Evolutionary conservation across 2,113 vertebrate genomes (phyloP).

Genomic region (Syngnathus floridae): DNA sequence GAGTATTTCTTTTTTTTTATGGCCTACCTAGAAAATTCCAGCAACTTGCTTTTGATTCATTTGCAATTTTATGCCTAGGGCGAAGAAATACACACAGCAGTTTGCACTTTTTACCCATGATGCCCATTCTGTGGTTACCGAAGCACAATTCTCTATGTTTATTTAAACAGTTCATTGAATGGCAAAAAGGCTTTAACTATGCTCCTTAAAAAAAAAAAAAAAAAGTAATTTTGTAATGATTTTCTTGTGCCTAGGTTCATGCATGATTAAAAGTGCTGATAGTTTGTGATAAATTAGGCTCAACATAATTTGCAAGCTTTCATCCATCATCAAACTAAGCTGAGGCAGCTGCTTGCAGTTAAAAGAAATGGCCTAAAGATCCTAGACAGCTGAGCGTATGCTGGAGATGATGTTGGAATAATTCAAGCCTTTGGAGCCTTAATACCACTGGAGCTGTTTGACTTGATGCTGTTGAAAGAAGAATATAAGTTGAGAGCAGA

Average conservation of each 20-base stretch:
- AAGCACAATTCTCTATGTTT: neutral
- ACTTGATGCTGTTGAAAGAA: neutral
- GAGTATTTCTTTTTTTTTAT: too few relatives aligned
- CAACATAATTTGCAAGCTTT: conserved; percentile 22
- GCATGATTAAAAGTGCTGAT: conserved; percentile 6
- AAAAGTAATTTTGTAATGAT: neutral
- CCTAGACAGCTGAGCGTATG: conserved; percentile 13
- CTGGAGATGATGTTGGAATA: conserved; percentile 13
- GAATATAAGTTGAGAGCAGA: conserved; percentile 7
- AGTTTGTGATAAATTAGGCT: conserved; percentile 22
- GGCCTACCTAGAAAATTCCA: neutral
- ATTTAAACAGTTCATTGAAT: neutral
- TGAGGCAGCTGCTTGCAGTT: conserved; percentile 24
- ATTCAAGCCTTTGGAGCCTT: conserved; percentile 30
- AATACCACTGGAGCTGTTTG: conserved; percentile 16
- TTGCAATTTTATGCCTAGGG: neutral
- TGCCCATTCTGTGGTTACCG: neutral
- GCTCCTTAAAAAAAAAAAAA: neutral
- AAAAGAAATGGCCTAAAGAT: conserved; percentile 21
- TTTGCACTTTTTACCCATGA: neutral
- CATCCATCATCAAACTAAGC: conserved; percentile 2
- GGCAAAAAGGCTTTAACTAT: neutral
- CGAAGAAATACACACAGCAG: conserved; percentile 1
- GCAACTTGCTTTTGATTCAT: neutral
- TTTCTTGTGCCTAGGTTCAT: neutral